A percentile compares a stretch with the other conserved stretches of the same genome.
phyloP scores from a whole-genome alignment of 2,113 vertebrate genomes.

The Hyla sarda region DNA sequence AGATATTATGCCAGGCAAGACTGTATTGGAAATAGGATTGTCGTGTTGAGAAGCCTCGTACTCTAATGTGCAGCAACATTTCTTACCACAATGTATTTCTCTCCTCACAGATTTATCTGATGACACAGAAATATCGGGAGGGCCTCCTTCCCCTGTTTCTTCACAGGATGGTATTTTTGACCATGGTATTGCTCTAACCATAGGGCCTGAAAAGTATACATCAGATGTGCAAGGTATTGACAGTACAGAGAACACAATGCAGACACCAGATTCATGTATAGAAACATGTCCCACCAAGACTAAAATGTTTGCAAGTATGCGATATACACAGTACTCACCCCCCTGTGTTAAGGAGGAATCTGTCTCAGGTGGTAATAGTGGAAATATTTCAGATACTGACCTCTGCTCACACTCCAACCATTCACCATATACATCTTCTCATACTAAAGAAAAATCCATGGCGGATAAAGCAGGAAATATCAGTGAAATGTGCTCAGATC shows the following conservation, averaged over 20 bases:
- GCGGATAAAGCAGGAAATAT: neutral
- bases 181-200: neutral
- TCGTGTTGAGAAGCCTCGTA: too few relatives aligned
- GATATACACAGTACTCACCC: neutral
- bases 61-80: neutral
- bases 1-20: too few relatives aligned
- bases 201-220: neutral
- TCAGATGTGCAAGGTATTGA: too few relatives aligned
- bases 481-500: neutral
- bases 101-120: neutral
- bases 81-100: neutral
- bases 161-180: neutral
- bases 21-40: too few relatives aligned
- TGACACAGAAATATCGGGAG: neutral
- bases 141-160: neutral
- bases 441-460: neutral
- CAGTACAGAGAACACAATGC: neutral
- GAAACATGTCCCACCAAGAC: neutral
- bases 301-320: neutral
- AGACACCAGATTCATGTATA: neutral
- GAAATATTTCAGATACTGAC: neutral
- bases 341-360: neutral
- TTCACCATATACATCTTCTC: neutral
- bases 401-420: neutral
- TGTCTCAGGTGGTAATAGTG: too few relatives aligned